These are phyloP conservation scores for Styela clava DNA, from an alignment of 23 tunicate genomes.

Conservation along the genomic window DNA sequence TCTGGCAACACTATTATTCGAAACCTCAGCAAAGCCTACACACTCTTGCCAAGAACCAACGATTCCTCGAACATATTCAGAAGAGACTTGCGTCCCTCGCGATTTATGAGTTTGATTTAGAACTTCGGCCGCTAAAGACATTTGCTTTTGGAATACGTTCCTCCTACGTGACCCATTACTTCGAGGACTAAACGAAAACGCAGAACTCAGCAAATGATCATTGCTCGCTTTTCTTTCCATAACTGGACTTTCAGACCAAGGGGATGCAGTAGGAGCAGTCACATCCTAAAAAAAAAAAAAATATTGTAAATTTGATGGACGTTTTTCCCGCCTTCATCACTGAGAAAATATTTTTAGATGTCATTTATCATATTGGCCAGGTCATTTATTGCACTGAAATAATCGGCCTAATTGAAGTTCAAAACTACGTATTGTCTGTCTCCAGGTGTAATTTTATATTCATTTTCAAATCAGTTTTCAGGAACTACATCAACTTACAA, in stretches of 20 bases:
- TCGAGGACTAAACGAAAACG: conserved; percentile 15
- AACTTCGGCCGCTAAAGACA: conserved; percentile 9
- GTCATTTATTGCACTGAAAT: no score
- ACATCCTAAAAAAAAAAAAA: no score
- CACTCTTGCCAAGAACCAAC: conserved; percentile 76
- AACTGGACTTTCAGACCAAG: neutral
- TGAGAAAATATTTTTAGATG: no score
- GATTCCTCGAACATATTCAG: conserved; percentile 58
- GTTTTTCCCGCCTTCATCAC: no score
- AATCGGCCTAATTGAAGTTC: no score
- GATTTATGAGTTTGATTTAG: neutral
- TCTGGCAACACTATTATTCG: conserved; percentile 38
- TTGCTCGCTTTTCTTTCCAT: neutral
- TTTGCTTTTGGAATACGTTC: conserved; percentile 7
- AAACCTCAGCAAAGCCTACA: conserved; percentile 75
- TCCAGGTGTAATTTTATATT: no score
- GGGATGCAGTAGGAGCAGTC: neutral
- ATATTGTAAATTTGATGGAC: no score
- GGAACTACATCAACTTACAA: conserved; percentile 39
- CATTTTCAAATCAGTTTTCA: no score
- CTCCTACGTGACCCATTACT: neutral
- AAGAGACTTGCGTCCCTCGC: conserved; percentile 19
- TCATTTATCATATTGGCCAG: no score
- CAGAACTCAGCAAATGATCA: conserved; percentile 5
- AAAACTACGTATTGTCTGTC: no score